These are phyloP conservation scores for Drosophila parthenogenetica DNA, from an alignment of 2,888 invertebrate species.

Conservation along the genomic window DNA sequence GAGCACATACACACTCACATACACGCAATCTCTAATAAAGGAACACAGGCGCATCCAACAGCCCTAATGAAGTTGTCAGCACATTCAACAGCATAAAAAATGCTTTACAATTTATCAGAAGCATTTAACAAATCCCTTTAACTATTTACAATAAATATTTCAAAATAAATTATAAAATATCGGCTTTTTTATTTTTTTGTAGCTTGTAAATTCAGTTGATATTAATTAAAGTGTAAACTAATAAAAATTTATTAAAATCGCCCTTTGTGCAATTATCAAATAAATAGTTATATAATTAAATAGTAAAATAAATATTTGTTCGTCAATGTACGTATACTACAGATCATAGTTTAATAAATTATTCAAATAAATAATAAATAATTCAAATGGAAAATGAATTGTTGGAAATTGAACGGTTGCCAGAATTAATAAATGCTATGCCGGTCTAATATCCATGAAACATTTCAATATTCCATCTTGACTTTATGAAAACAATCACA, in stretches of 20 bases:
- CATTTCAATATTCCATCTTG: too few species aligned
- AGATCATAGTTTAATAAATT: too few species aligned
- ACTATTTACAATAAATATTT: not conserved
- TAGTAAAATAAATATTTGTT: not conserved
- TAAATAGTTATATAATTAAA: not conserved
- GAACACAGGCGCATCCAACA: slow-evolving; percentile 4
- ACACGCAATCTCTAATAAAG: slow-evolving; percentile 8
- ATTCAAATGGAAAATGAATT: too few species aligned
- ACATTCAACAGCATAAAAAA: slow-evolving; percentile 22
- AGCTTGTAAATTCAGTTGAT: not conserved
- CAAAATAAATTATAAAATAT: not conserved
- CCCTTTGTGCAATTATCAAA: not conserved
- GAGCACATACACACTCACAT: slow-evolving; percentile 26
- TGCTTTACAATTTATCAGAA: not conserved
- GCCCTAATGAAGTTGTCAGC: slow-evolving; percentile 34
- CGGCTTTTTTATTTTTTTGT: not conserved
- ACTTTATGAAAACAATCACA: too few species aligned
- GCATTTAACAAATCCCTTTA: not conserved
- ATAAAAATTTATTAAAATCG: not conserved
- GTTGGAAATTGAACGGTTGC: too few species aligned
- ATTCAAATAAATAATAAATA: too few species aligned
- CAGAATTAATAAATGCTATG: too few species aligned
- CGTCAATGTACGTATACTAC: too few species aligned
- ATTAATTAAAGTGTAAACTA: not conserved
- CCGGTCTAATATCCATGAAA: too few species aligned